Percentiles rank a stretch among this genome's conserved stretches.
These are phyloP conservation scores for Pitta sordida DNA, from an alignment of 2,113 vertebrate species.

Conservation along the genomic window DNA sequence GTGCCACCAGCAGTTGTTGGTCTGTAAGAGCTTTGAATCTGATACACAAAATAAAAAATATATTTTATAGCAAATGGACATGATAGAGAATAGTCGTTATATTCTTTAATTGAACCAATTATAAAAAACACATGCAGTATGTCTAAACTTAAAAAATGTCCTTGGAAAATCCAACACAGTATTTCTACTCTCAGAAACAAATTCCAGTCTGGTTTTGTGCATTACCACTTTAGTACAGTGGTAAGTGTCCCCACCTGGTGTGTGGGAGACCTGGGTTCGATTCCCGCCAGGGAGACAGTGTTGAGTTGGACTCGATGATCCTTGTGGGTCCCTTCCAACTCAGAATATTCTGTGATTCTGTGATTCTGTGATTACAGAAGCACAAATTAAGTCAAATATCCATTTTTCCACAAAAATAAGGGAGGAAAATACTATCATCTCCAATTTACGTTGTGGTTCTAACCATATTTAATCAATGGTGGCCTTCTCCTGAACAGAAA, in stretches of 20 bases:
- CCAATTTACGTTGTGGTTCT: neutral
- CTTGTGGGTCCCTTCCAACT: too few relatives aligned
- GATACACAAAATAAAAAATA: neutral
- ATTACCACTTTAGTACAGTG: too few relatives aligned
- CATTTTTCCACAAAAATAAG: neutral
- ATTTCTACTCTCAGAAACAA: neutral
- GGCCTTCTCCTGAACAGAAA: neutral
- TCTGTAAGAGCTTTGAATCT: slow-evolving; percentile 60
- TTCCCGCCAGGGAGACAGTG: too few relatives aligned
- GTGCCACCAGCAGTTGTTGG: slow-evolving; percentile 73
- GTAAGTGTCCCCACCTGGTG: too few relatives aligned
- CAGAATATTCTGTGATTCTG: too few relatives aligned
- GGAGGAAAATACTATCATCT: neutral
- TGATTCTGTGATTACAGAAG: too few relatives aligned
- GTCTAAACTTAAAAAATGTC: neutral
- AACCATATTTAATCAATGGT: neutral
- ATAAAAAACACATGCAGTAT: neutral
- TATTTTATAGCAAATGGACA: neutral
- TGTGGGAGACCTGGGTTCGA: too few relatives aligned
- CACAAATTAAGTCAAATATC: neutral
- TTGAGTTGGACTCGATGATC: too few relatives aligned
- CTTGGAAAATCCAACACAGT: neutral
- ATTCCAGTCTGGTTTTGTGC: neutral
- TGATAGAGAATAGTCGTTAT: neutral
- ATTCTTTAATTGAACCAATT: neutral